Percentiles rank a stretch among this genome's conserved stretches.
phyloP scores from a whole-genome alignment of 30 jellyfish, hydroid and myxozoan species.

The Cassiopea xamachana region DNA sequence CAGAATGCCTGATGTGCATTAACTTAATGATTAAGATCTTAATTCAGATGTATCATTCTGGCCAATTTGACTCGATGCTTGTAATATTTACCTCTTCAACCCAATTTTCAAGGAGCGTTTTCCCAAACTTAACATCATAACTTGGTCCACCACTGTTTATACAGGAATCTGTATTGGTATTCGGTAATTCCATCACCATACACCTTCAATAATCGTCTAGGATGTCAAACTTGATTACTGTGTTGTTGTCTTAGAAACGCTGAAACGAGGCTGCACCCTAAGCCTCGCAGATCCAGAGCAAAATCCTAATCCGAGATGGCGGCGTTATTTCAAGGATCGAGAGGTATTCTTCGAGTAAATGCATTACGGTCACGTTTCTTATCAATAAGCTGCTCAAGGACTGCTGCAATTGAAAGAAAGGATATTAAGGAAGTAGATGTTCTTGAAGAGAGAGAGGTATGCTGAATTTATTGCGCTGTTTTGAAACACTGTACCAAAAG shows the following conservation, averaged over 20 bases:
- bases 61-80: no score
- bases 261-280: constrained; percentile 2
- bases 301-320: background rate
- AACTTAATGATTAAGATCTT: no score
- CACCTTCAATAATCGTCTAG: background rate
- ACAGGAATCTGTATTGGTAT: background rate
- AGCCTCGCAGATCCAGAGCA: no score
- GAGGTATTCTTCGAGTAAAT: background rate
- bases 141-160: constrained; percentile 54
- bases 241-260: constrained; percentile 19
- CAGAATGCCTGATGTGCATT: no score
- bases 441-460: constrained; percentile 41
- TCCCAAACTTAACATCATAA: constrained; percentile 77
- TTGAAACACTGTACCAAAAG: no score
- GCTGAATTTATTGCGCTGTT: background rate
- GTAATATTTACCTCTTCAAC: constrained; percentile 75
- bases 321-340: background rate
- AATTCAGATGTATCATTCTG: no score
- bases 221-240: background rate
- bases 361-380: constrained; percentile 15
- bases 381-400: constrained; percentile 19
- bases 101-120: constrained; percentile 84
- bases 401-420: constrained; percentile 52
- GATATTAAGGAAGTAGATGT: constrained; percentile 37
- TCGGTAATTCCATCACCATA: background rate